phyloP scores from a whole-genome alignment of 1,140 invertebrate species.

The Diploscapter pachys region DNA sequence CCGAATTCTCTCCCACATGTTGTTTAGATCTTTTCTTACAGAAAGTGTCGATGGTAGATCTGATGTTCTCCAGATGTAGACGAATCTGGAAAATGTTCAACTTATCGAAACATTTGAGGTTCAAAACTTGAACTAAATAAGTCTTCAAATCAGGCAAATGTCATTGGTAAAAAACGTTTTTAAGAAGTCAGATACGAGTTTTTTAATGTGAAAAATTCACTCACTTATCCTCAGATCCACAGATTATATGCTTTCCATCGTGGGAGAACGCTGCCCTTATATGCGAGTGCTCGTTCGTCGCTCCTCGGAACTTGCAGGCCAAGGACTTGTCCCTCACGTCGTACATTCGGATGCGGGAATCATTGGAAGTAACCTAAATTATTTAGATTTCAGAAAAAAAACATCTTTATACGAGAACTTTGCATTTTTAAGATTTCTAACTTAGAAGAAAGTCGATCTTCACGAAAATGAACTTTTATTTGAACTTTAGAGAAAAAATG shows the following conservation, averaged over 20 bases:
- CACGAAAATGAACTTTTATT: no score
- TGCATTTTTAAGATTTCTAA: no score
- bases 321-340: constrained; percentile 90
- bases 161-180: no score
- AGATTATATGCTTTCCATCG: constrained; percentile 92
- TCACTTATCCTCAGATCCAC: constrained; percentile 88
- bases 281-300: constrained; percentile 90
- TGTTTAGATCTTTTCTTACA: constrained; percentile 82
- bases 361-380: constrained; percentile 76
- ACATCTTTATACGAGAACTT: no score
- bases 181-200: no score
- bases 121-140: no score
- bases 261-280: constrained; percentile 93
- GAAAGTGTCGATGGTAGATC: constrained; percentile 80
- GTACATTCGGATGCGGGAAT: constrained; percentile 91
- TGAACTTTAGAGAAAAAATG: no score
- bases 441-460: no score
- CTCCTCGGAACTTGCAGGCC: constrained; percentile 89
- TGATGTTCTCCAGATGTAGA: constrained; percentile 49
- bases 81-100: constrained; percentile 64
- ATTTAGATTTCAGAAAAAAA: no score
- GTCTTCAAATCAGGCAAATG: no score
- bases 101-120: no score
- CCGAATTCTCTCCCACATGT: constrained; percentile 96
- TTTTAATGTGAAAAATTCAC: no score